These are phyloP conservation scores for Cartodere bifasciata DNA, from an alignment of 2,888 invertebrate species.

Conservation along the genomic window DNA sequence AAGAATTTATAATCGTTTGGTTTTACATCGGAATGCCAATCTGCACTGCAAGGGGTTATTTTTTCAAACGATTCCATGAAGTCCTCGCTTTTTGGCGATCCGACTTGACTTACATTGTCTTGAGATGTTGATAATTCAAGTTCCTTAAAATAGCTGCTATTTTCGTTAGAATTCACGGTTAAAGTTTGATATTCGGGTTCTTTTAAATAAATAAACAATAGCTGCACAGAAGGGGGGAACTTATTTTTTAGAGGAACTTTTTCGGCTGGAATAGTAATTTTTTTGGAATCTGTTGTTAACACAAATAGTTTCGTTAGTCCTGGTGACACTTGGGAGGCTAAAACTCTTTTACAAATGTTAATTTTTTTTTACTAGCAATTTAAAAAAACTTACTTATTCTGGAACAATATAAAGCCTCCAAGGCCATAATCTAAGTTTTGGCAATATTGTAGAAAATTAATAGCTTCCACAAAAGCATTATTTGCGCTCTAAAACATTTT, in stretches of 20 bases:
- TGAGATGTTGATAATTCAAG: too few species aligned
- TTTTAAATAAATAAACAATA: slow-evolving; percentile 64
- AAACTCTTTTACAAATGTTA: too few species aligned
- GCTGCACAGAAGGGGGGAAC: slow-evolving; percentile 67
- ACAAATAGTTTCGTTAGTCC: slow-evolving; percentile 66
- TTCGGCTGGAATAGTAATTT: slow-evolving; percentile 73
- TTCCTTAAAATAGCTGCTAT: slow-evolving; percentile 31
- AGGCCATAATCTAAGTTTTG: slow-evolving; percentile 66
- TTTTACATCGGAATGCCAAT: too few species aligned
- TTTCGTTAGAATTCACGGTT: slow-evolving; percentile 34
- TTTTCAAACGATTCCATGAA: too few species aligned
- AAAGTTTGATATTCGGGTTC: slow-evolving; percentile 46
- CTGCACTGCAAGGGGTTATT: too few species aligned
- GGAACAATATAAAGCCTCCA: slow-evolving; percentile 76
- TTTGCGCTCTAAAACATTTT: slow-evolving; percentile 64
- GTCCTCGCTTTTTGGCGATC: too few species aligned
- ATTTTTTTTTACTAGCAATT: slow-evolving; percentile 3
- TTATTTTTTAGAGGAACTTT: slow-evolving; percentile 51
- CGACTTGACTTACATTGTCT: too few species aligned
- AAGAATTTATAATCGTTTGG: too few species aligned
- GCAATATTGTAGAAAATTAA: slow-evolving; percentile 75
- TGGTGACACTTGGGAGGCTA: slow-evolving; percentile 64
- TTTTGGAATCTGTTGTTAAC: slow-evolving; percentile 69
- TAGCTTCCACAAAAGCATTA: slow-evolving; percentile 74
- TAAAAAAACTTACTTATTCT: slow-evolving; percentile 59